A percentile compares a stretch with the other conserved stretches of the same genome.
Conservation (phyloP, 2,888 invertebrate species). For the Caenorhabditis angaria region DNA sequence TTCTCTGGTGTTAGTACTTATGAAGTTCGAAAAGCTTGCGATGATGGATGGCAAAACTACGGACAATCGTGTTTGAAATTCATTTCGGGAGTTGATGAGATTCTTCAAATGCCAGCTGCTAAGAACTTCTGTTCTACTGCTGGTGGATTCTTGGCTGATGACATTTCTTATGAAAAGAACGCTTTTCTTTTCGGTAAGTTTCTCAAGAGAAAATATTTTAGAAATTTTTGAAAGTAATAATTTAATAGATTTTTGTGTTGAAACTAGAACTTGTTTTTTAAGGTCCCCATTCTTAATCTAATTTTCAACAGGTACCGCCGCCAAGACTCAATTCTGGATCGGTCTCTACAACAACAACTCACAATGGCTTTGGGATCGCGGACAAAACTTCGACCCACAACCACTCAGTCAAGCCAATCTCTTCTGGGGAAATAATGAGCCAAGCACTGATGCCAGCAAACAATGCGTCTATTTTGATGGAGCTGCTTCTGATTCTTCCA, state of each 20-base stretch:
- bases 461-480: slow-evolving; percentile 48
- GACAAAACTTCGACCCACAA: slow-evolving; percentile 11
- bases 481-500: slow-evolving; percentile 14
- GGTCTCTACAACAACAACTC: slow-evolving; percentile 41
- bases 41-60: slow-evolving; percentile 47
- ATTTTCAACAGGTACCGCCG: slow-evolving; percentile 6
- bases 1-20: slow-evolving; percentile 40
- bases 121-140: slow-evolving; percentile 43
- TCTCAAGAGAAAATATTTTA: too few species aligned
- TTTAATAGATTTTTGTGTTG: too few species aligned
- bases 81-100: slow-evolving; percentile 13
- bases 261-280: too few species aligned
- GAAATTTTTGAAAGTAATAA: too few species aligned
- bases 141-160: slow-evolving; percentile 59
- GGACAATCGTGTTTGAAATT: slow-evolving; percentile 54
- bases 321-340: slow-evolving; percentile 47
- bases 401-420: slow-evolving; percentile 32
- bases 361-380: slow-evolving; percentile 49
- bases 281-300: background rate
- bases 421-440: slow-evolving; percentile 42
- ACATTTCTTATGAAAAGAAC: slow-evolving; percentile 46
- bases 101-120: slow-evolving; percentile 45
- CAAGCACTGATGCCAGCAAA: slow-evolving; percentile 34
- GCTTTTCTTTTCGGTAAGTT: slow-evolving; percentile 31
- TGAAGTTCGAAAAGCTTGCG: slow-evolving; percentile 55